Base-by-base conservation (phyloP, 2,113 vertebrate genomes). In the Cyprinodon variegatus region DNA sequence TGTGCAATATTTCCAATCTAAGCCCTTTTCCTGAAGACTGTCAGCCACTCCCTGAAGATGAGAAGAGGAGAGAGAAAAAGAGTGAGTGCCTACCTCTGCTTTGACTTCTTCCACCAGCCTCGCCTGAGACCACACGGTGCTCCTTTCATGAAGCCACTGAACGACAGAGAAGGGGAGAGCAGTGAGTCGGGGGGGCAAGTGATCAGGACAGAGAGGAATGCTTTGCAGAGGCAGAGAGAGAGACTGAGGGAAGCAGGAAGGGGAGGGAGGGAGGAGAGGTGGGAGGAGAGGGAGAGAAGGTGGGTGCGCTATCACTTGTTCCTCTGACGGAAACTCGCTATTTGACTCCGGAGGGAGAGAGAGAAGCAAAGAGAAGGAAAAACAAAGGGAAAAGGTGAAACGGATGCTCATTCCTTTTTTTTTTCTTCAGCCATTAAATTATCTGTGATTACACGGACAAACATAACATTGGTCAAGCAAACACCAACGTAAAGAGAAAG, bases 91-190 rank as follows among this genome's bases (percentile, higher is more conserved):
- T 95, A 97, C 97, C 97, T 99, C 96, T 71, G 86, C 85, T 88
- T 90, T 94, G 92, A 97, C 97, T 95, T 95, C 94, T 91, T 81
- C 90, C 86, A 93, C 95, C 67, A 96, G 94, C 61, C 79, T 92
- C 66, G 94, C 89, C 79, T 92, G 91, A 74, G 93, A 91, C 95
- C 95, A 95, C 70, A 93, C 93, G 84, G 90, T 87, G 43, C 90
- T 91, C 85, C 94, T 93, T 83, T 94, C 94, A 91, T 87, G 91
- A 94, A 99, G 91, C 83, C 95, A 96, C 98, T 99, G 90, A 88
- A 89, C 79, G 76, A 91, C 84, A 92, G 82, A 90, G 85, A 90
- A 93, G 84, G 64, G 84, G 79, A 83, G 72, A 85, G 81, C 85
- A 83, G 90, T 91, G 88, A 93, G 90, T 83, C 65, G 38, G 80